Evolutionary conservation across 2,888 invertebrate genomes (phyloP).

Genomic region (Endomychus coccineus): DNA sequence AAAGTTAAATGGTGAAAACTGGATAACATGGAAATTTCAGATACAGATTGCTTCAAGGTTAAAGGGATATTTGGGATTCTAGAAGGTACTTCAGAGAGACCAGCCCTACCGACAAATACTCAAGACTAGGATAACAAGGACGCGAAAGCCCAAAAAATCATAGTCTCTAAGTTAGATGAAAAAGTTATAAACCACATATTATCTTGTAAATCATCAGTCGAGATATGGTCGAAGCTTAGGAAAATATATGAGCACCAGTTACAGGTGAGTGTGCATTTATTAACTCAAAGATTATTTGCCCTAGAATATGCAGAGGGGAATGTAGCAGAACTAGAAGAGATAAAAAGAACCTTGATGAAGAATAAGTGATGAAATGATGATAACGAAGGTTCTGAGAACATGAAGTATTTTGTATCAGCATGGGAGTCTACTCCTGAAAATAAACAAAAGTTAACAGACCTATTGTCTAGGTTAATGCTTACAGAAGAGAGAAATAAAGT

Average conservation of each 20-base stretch:
- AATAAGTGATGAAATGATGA: constrained; percentile 16
- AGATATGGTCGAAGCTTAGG: constrained; percentile 6
- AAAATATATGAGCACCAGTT: constrained; percentile 6
- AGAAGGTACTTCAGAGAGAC: constrained; percentile 5
- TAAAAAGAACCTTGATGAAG: constrained; percentile 18
- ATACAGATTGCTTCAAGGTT: constrained; percentile 2
- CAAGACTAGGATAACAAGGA: constrained; percentile 5
- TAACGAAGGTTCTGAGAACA: too few relatives aligned
- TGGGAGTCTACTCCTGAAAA: constrained; percentile 18
- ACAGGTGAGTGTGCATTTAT: constrained; percentile 9
- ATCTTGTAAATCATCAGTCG: constrained; percentile 6
- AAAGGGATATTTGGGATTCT: constrained; percentile 3
- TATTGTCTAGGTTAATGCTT: constrained; percentile 17
- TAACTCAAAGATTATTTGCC: constrained; percentile 6
- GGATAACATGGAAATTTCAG: constrained; percentile 7
- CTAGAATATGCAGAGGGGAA: constrained; percentile 8
- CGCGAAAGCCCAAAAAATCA: constrained; percentile 8
- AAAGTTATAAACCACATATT: constrained; percentile 4
- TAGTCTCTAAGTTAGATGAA: constrained; percentile 7
- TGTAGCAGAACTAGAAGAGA: constrained; percentile 16
- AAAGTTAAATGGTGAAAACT: constrained; percentile 3
- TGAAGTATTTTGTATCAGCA: too few relatives aligned
- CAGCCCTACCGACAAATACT: not conserved
- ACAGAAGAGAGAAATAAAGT: constrained; percentile 18
- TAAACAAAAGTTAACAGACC: too few relatives aligned